These are phyloP conservation scores for Tiaroga cobitis DNA, from an alignment of 2,797 vertebrate genomes.

Conservation along the genomic window DNA sequence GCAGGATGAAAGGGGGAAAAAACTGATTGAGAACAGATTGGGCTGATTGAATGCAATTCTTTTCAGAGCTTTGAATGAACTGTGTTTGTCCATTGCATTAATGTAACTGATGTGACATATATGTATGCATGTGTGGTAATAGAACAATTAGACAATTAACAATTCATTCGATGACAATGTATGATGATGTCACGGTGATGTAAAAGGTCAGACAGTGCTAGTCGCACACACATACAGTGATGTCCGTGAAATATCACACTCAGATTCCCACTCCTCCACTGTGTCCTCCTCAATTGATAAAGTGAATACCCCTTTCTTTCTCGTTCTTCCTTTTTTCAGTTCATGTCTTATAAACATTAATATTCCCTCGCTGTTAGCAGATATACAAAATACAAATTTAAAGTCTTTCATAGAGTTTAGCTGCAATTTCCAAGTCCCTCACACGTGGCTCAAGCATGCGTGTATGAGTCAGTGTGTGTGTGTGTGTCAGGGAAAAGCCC, in stretches of 20 bases:
- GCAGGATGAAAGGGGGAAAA: conserved; percentile 31
- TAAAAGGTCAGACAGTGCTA: conserved; percentile 33
- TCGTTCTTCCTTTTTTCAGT: background rate
- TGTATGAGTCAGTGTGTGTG: conserved; percentile 9
- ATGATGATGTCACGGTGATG: conserved; percentile 28
- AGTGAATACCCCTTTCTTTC: background rate
- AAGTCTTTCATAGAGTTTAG: conserved; percentile 1
- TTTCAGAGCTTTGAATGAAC: conserved; percentile 15
- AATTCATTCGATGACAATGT: conserved; percentile 23
- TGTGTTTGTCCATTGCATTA: background rate
- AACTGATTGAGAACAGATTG: conserved; percentile 26
- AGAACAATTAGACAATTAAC: conserved; percentile 39
- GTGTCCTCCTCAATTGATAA: background rate
- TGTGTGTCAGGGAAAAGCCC: conserved; percentile 41
- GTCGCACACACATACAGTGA: conserved; percentile 1
- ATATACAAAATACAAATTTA: background rate
- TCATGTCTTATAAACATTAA: background rate
- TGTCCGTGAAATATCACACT: conserved; percentile 19
- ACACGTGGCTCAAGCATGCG: conserved; percentile 32
- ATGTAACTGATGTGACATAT: conserved; percentile 27
- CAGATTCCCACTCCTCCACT: background rate
- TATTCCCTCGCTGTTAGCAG: background rate
- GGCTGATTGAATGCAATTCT: background rate
- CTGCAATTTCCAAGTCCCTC: conserved; percentile 8
- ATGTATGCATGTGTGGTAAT: background rate